Evolutionary conservation across 2,888 invertebrate genomes (phyloP).

Genomic region (Ophonus ardosiacus): DNA sequence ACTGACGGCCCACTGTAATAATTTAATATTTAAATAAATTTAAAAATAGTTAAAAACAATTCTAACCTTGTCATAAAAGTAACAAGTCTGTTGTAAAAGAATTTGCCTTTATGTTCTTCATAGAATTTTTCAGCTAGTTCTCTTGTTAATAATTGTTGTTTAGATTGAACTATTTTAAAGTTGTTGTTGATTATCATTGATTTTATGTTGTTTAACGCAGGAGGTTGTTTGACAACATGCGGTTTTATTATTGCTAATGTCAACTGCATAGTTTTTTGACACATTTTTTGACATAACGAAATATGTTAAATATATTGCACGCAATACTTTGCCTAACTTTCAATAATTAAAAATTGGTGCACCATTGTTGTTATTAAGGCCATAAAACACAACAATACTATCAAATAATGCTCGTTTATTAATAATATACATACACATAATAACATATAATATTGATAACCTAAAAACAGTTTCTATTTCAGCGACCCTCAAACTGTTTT

Average conservation of each 20-base stretch:
- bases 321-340: no score
- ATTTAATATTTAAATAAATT: not conserved
- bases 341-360: no score
- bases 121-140: constrained; percentile 87
- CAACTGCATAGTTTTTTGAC: constrained; percentile 79
- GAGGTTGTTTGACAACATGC: constrained; percentile 87
- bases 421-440: constrained; percentile 40
- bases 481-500: constrained; percentile 5
- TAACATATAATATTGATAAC: constrained; percentile 14
- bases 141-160: constrained; percentile 80
- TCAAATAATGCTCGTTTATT: constrained; percentile 9
- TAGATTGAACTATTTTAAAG: constrained; percentile 86
- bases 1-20: constrained; percentile 87
- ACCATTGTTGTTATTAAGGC: not conserved
- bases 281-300: constrained; percentile 40
- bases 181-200: constrained; percentile 81
- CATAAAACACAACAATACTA: not conserved
- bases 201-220: constrained; percentile 83
- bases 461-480: constrained; percentile 7
- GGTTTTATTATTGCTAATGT: constrained; percentile 94
- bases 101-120: constrained; percentile 87
- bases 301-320: no score
- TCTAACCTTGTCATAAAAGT: constrained; percentile 89
- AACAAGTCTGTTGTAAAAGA: constrained; percentile 89
- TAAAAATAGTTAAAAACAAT: not conserved